phyloP scores from a whole-genome alignment of 2,797 vertebrate species.

The Poliocrania exsul region DNA sequence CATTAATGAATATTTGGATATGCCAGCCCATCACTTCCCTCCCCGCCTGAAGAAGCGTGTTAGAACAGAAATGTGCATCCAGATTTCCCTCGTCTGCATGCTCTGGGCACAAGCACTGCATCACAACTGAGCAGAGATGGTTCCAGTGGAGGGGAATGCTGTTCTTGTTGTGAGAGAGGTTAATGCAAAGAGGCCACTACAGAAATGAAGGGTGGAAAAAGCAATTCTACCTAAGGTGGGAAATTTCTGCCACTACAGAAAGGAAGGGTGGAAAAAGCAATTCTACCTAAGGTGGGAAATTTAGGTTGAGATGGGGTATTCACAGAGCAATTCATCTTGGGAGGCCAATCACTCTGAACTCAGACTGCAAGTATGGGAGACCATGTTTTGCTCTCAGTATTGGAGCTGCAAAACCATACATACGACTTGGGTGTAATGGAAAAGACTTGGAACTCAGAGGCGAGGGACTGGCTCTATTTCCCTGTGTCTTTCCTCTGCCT shows the following conservation, averaged over 20 bases:
- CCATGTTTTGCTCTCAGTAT: neutral
- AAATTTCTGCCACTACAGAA: neutral
- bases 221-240: neutral
- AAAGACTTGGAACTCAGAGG: neutral
- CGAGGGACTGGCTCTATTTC: neutral
- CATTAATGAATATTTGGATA: neutral
- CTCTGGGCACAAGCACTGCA: neutral
- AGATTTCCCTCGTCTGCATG: neutral
- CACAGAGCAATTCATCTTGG: neutral
- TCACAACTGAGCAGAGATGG: neutral
- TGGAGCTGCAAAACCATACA: neutral
- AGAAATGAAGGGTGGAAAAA: neutral
- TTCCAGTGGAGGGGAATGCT: neutral
- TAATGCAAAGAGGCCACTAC: neutral
- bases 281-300: neutral
- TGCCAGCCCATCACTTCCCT: neutral
- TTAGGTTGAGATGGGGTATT: neutral
- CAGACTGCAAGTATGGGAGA: neutral
- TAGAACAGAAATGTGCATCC: neutral
- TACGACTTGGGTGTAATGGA: neutral
- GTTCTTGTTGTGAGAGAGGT: neutral
- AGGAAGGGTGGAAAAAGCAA: neutral
- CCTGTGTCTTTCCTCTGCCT: neutral
- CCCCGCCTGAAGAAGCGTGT: neutral
- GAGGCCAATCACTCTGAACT: neutral